Percentiles rank a stretch among this genome's conserved stretches.
These are phyloP conservation scores for Leptocoma aspasia DNA, from an alignment of 2,113 vertebrate genomes.

Conservation along the genomic window DNA sequence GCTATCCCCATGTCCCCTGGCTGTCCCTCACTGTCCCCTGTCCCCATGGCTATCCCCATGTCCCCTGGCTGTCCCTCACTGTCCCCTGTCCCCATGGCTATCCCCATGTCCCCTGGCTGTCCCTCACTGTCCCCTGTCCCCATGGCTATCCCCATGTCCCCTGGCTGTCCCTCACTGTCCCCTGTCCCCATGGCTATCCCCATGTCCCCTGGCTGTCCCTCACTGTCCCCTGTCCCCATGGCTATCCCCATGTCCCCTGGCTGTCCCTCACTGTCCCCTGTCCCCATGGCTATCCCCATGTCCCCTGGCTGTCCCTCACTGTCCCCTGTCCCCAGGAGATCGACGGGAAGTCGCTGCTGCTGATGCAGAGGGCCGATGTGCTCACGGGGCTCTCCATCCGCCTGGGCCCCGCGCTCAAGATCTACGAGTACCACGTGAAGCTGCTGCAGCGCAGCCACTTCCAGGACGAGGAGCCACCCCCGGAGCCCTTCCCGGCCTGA, in stretches of 20 bases:
- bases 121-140: background rate
- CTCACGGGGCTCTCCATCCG: background rate
- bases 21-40: too few species aligned
- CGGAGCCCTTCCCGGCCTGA: background rate
- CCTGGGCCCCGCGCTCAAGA: background rate
- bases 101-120: too few species aligned
- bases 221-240: background rate
- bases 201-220: too few species aligned
- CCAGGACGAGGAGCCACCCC: background rate
- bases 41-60: too few species aligned
- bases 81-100: too few species aligned
- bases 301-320: background rate
- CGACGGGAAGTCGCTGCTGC: background rate
- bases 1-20: too few species aligned
- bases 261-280: background rate
- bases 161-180: too few species aligned
- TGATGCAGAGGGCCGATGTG: background rate
- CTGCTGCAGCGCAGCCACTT: background rate
- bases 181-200: too few species aligned
- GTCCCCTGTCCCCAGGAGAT: background rate
- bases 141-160: too few species aligned
- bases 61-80: too few species aligned
- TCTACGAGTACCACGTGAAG: background rate
- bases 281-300: background rate
- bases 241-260: too few species aligned